phyloP scores from a whole-genome alignment of 1,140 invertebrate genomes.

The Diachasmimorpha longicaudata region DNA sequence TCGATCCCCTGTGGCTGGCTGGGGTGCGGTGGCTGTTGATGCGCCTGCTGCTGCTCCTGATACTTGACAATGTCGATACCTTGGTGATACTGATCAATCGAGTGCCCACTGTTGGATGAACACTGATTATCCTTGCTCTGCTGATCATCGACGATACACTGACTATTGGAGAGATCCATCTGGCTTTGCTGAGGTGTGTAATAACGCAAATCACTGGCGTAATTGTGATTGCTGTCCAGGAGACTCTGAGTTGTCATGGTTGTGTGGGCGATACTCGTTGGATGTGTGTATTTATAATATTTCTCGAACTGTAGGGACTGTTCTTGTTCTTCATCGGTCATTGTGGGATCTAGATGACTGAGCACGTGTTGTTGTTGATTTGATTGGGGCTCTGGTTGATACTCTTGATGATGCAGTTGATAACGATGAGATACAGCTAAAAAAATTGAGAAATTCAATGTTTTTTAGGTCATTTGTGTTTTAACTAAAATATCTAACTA shows the following conservation, averaged over 20 bases:
- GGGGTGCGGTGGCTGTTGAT: constrained; percentile 61
- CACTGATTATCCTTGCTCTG: constrained; percentile 50
- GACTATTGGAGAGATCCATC: constrained; percentile 49
- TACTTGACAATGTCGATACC: constrained; percentile 54
- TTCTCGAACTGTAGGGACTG: constrained; percentile 59
- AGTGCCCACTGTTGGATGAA: constrained; percentile 41
- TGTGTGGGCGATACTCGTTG: constrained; percentile 50
- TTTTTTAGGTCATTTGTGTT: too few relatives aligned
- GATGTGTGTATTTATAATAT: constrained; percentile 62
- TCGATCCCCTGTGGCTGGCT: constrained; percentile 61
- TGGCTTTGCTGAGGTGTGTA: constrained; percentile 54
- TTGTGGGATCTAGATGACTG: constrained; percentile 47
- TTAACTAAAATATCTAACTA: too few relatives aligned
- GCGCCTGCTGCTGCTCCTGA: constrained; percentile 55
- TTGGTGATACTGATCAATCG: constrained; percentile 56
- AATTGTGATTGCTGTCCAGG: constrained; percentile 64
- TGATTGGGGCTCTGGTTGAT: constrained; percentile 44
- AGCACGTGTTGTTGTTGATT: constrained; percentile 46
- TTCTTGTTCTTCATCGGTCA: constrained; percentile 56
- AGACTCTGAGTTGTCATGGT: constrained; percentile 52
- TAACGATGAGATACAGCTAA: constrained; percentile 55
- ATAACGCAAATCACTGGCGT: constrained; percentile 59
- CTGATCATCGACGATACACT: constrained; percentile 57
- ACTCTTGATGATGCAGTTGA: constrained; percentile 59
- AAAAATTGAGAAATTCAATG: too few relatives aligned